Percentiles rank a stretch among this genome's conserved stretches.
phyloP scores from a whole-genome alignment of 37 sponge, comb jelly and placozoan species.

The Dysidea cf. avara region DNA sequence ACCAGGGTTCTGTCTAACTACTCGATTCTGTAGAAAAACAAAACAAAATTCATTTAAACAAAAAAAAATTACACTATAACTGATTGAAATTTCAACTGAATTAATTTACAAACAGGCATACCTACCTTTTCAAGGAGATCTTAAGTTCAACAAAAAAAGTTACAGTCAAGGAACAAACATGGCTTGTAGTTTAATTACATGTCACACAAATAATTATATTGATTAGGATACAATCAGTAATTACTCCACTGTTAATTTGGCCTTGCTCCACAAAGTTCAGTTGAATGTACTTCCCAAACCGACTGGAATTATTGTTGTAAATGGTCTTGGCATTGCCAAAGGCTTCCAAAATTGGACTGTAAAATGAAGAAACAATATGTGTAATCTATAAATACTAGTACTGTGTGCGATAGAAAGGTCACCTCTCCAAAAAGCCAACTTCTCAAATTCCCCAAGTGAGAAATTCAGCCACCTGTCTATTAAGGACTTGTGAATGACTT shows the following conservation, averaged over 20 bases:
- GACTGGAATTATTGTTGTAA: slow-evolving; percentile 97
- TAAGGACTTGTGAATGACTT: neutral
- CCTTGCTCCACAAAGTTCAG: slow-evolving; percentile 84
- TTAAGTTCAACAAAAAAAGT: slow-evolving; percentile 14
- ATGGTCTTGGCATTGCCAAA: slow-evolving; percentile 99
- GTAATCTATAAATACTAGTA: neutral
- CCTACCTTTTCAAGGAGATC: slow-evolving; percentile 33
- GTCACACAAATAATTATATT: no score
- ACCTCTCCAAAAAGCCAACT: neutral
- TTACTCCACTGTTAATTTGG: slow-evolving; percentile 85
- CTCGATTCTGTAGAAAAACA: slow-evolving; percentile 84
- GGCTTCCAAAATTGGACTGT: slow-evolving; percentile 96
- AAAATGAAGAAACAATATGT: slow-evolving; percentile 7
- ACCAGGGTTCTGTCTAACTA: slow-evolving; percentile 91
- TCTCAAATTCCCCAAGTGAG: neutral
- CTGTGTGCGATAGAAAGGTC: neutral
- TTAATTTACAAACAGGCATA: neutral
- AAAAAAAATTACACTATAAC: neutral
- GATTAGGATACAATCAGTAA: slow-evolving; percentile 90
- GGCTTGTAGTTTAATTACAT: neutral
- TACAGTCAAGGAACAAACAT: slow-evolving; percentile 4
- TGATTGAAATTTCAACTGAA: neutral
- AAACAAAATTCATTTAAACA: neutral
- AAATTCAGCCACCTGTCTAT: neutral
- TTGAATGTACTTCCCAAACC: slow-evolving; percentile 97